Evolutionary conservation across 2,888 invertebrate species (phyloP).

Genomic region (Monochamus alternatus): DNA sequence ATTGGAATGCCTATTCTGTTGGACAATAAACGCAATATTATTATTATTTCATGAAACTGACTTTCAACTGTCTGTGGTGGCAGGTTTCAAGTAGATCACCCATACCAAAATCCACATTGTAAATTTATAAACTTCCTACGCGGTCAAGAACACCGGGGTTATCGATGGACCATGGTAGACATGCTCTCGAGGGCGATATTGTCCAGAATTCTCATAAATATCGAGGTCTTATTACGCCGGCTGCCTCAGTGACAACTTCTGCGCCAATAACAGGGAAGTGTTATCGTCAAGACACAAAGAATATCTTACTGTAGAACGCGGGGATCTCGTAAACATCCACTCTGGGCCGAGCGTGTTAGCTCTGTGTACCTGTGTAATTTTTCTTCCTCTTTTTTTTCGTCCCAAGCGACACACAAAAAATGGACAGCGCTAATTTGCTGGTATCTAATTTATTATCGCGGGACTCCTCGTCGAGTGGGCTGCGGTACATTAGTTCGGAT

Average conservation of each 20-base stretch:
- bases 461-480: slow-evolving; percentile 5
- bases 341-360: neutral
- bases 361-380: neutral
- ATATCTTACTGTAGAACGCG: slow-evolving; percentile 30
- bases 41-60: too few species aligned
- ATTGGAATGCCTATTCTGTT: too few species aligned
- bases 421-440: slow-evolving; percentile 7
- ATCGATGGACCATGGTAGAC: slow-evolving; percentile 41
- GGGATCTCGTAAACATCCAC: slow-evolving; percentile 32
- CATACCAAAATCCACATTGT: slow-evolving; percentile 37
- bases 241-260: slow-evolving; percentile 33
- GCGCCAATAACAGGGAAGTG: slow-evolving; percentile 39
- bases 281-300: slow-evolving; percentile 37
- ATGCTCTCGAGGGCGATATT: slow-evolving; percentile 45
- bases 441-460: slow-evolving; percentile 13
- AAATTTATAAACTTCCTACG: slow-evolving; percentile 47
- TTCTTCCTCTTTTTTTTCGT: neutral
- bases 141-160: slow-evolving; percentile 41
- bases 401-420: neutral
- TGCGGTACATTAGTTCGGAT: neutral
- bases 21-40: too few species aligned
- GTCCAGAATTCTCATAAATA: slow-evolving; percentile 45
- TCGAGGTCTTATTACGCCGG: slow-evolving; percentile 37
- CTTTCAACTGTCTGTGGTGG: neutral
- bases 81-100: slow-evolving; percentile 20